These are phyloP conservation scores for Epizoanthus ramosus DNA, from an alignment of 92 coral and sea anemone genomes.

Conservation along the genomic window DNA sequence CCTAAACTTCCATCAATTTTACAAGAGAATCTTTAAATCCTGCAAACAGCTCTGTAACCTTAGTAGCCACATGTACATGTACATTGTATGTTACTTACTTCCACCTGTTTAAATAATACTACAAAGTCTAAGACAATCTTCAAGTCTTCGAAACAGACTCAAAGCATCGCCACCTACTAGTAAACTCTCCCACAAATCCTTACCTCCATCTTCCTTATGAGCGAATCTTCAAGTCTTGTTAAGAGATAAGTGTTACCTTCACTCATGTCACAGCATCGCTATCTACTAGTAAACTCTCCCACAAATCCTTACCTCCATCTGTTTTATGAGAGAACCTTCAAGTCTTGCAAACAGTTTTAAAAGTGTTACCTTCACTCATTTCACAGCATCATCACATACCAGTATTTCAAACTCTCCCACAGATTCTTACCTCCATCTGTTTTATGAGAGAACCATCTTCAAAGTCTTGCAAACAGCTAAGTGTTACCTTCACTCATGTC, in stretches of 20 bases:
- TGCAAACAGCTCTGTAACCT: constrained; percentile 58
- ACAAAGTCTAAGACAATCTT: constrained; percentile 66
- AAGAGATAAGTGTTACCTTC: not conserved
- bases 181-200: not conserved
- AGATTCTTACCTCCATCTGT: constrained; percentile 79
- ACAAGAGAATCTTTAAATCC: constrained; percentile 87
- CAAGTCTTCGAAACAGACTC: constrained; percentile 78
- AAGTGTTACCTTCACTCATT: not conserved
- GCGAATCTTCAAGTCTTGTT: constrained; percentile 16
- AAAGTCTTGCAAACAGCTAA: not conserved
- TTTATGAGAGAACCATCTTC: constrained; percentile 66
- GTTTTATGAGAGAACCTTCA: constrained; percentile 88
- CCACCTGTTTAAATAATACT: constrained; percentile 68
- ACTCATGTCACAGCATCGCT: no score
- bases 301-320: constrained; percentile 74
- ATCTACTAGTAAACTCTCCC: not conserved
- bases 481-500: not conserved
- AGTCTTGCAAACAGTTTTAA: constrained; percentile 89
- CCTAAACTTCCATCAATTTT: constrained; percentile 79
- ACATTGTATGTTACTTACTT: constrained; percentile 53
- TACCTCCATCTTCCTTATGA: constrained; percentile 94
- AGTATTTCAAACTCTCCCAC: not conserved
- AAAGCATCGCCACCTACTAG: no score
- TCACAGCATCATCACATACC: no score
- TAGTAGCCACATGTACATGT: no score